Evolutionary conservation across 1,140 invertebrate genomes (phyloP), one percentile per base, ranked within the genome.

Genomic region (Drosophila ficusphila): DNA sequence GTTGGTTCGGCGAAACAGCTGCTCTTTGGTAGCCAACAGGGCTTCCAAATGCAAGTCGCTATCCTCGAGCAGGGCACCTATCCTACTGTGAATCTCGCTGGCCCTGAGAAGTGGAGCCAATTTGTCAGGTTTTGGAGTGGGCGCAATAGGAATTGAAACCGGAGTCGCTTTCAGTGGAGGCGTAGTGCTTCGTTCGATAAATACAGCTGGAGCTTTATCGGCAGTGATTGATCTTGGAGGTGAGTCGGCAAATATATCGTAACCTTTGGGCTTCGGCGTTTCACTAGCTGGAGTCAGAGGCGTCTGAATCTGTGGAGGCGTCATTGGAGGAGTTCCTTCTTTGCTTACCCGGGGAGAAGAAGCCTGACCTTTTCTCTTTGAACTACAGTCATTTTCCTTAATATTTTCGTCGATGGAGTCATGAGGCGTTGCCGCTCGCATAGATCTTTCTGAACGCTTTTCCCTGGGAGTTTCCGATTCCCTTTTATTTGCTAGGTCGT

Each of bases 181-280:
- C 42, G 82, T 88, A 1, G 70, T 89, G 29, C 82, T 88, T 9
- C 74, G 68, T 8, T 86, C 58, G 2, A 29, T 18, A 7, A 16
- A n/a, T 19, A 18, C 36, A 44, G 27, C 33, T 38, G 60, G 12
- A 11, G 49, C 42, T 41, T 12, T 31, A 34, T 42, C 18, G 49
- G 53, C 54, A 56, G 71, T 77, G 51, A 54, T 88, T 61, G 60
- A 41, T 88, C 83, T 78, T 79, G 88, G 88, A 36, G 88, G 88
- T 9, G 88, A 90, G 25, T 90, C 88, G 29, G 88, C 88, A 14
- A 90, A 90, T 54, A 90, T 90, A 52, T 90, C 88, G 29, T 62
- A 79, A 0, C 41, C 34, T 47, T 74, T 71, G 12, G 47, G 16
- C 14, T 65, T 70, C 11, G 38, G 6, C 3, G 48, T 14, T 19